These are phyloP conservation scores for Metaphire vulgaris DNA, from an alignment of 1,140 invertebrate species.

Conservation along the genomic window DNA sequence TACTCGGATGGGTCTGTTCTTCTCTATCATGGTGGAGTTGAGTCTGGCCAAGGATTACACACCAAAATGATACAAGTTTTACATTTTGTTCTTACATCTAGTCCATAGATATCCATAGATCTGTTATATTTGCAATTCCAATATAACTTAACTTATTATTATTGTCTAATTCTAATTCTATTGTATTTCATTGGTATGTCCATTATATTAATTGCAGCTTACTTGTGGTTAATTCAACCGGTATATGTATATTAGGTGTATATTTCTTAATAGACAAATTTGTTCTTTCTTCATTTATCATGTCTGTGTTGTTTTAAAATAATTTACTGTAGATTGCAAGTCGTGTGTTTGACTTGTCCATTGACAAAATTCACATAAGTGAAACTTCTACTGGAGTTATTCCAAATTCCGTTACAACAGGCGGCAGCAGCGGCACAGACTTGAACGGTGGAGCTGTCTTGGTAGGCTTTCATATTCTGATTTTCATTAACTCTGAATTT, in stretches of 20 bases:
- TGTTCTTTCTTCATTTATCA: no score
- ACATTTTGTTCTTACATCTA: no score
- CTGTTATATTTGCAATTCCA: no score
- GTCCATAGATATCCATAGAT: no score
- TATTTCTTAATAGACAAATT: no score
- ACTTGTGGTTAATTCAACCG: no score
- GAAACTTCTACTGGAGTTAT: constrained; percentile 86
- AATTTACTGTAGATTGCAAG: constrained; percentile 52
- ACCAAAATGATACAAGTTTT: constrained; percentile 88
- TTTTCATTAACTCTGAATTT: background rate
- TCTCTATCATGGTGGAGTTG: constrained; percentile 80
- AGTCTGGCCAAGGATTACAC: constrained; percentile 92
- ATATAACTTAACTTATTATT: no score
- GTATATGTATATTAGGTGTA: no score
- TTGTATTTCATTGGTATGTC: no score
- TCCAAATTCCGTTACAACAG: constrained; percentile 70
- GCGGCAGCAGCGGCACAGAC: constrained; percentile 86
- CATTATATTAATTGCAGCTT: no score
- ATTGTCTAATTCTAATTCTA: no score
- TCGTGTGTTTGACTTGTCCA: constrained; percentile 60
- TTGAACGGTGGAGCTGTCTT: constrained; percentile 84
- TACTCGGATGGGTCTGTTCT: constrained; percentile 86
- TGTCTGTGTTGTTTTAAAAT: no score
- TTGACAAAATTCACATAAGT: constrained; percentile 72
- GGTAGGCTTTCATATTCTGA: background rate